Percentiles rank a stretch among this genome's conserved stretches.
Conservation (phyloP, 2,888 invertebrate species). For the Crepidodera aurea region DNA sequence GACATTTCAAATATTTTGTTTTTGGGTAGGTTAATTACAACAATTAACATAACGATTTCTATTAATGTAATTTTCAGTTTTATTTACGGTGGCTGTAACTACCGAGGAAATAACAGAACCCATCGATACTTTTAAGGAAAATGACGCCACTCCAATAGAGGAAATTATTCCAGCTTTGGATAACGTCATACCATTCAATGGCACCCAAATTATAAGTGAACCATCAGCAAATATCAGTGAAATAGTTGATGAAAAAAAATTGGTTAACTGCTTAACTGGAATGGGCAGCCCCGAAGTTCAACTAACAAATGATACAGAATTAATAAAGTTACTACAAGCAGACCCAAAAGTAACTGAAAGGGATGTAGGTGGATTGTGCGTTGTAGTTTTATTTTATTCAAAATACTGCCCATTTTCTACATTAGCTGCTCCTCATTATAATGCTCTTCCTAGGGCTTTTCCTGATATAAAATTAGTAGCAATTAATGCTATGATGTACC, state of each 20-base stretch:
- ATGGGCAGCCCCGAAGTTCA: slow-evolving; percentile 59
- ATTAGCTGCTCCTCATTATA: slow-evolving; percentile 87
- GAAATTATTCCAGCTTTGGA: background rate
- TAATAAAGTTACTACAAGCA: slow-evolving; percentile 72
- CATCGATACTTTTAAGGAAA: background rate
- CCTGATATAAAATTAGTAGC: slow-evolving; percentile 88
- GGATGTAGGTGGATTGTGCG: slow-evolving; percentile 71
- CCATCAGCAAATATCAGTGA: background rate
- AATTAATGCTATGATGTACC: slow-evolving; percentile 85
- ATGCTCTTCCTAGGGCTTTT: slow-evolving; percentile 87
- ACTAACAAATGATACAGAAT: slow-evolving; percentile 75
- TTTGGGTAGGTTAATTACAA: too few species aligned
- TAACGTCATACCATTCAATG: background rate
- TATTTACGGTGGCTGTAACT: background rate
- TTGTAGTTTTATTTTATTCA: slow-evolving; percentile 88
- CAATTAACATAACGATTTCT: too few species aligned
- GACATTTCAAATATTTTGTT: too few species aligned
- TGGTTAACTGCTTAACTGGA: slow-evolving; percentile 53
- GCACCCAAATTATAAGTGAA: background rate
- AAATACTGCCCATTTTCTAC: slow-evolving; percentile 91
- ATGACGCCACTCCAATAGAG: background rate
- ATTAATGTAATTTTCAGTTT: too few species aligned
- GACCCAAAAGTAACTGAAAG: slow-evolving; percentile 70
- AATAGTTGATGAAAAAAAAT: slow-evolving; percentile 44
- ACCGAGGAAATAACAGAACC: background rate